These are phyloP conservation scores for Lydus trimaculatus DNA, from an alignment of 2,888 invertebrate genomes.

Conservation along the genomic window DNA sequence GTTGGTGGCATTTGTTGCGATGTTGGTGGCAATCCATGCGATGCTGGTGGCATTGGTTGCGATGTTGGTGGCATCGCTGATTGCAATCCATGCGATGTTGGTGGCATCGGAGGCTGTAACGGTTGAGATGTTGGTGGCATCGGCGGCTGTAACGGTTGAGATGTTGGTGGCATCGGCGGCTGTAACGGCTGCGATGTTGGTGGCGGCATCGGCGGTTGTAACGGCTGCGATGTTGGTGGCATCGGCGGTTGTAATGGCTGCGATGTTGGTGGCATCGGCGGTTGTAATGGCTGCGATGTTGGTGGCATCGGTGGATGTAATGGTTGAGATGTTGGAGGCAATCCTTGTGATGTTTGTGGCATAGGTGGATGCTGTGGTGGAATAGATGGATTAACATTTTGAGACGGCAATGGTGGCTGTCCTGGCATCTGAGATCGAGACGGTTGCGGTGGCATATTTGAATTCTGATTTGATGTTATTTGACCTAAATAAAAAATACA, in stretches of 20 bases:
- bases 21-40: constrained; percentile 8
- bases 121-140: constrained; percentile 14
- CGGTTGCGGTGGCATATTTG: constrained; percentile 26
- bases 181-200: constrained; percentile 16
- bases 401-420: constrained; percentile 39
- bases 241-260: background rate
- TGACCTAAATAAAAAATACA: constrained; percentile 11
- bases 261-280: background rate
- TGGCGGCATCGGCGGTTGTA: constrained; percentile 21
- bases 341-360: constrained; percentile 21
- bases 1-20: background rate
- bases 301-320: background rate
- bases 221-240: constrained; percentile 17
- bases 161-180: constrained; percentile 13
- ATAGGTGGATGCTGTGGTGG: constrained; percentile 20
- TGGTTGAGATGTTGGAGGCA: constrained; percentile 7
- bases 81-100: constrained; percentile 18
- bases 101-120: constrained; percentile 26
- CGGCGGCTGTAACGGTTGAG: constrained; percentile 17
- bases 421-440: constrained; percentile 30
- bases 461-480: constrained; percentile 20
- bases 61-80: background rate
- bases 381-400: constrained; percentile 8
- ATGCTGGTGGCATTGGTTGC: background rate
- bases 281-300: background rate